A percentile compares a stretch with the other conserved stretches of the same genome.
These are phyloP conservation scores for Lagopus muta DNA, from an alignment of 2,113 vertebrate species.

Conservation along the genomic window DNA sequence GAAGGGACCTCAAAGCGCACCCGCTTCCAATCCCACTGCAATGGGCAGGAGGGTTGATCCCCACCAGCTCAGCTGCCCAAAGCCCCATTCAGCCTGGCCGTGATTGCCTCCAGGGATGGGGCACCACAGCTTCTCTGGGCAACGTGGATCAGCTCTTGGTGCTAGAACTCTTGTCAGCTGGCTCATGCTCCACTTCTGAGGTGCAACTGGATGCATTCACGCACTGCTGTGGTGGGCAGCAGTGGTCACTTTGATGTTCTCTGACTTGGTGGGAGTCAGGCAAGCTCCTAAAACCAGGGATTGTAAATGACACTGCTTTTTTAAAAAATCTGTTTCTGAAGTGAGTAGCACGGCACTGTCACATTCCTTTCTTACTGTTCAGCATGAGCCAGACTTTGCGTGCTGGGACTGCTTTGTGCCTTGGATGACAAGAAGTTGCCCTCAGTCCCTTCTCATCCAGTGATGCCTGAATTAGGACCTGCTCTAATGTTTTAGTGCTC, in stretches of 20 bases:
- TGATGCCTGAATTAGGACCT: neutral
- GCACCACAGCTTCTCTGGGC: too few relatives aligned
- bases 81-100: too few relatives aligned
- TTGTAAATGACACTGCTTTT: neutral
- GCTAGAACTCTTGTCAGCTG: neutral
- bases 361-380: rapidly evolving
- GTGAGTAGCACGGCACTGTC: rapidly evolving
- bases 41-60: too few relatives aligned
- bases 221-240: neutral
- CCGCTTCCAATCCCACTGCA: too few relatives aligned
- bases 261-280: neutral
- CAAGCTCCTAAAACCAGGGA: neutral
- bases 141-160: neutral
- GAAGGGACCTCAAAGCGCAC: too few relatives aligned
- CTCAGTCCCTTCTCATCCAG: neutral
- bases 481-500: neutral
- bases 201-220: rapidly evolving
- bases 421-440: neutral
- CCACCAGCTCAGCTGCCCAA: too few relatives aligned
- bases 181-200: neutral
- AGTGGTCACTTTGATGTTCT: rapidly evolving
- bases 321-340: neutral
- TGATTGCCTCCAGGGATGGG: too few relatives aligned
- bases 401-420: neutral
- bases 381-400: neutral